Base-by-base conservation (phyloP, 2,113 vertebrate genomes). In the Clarias batrachus region DNA sequence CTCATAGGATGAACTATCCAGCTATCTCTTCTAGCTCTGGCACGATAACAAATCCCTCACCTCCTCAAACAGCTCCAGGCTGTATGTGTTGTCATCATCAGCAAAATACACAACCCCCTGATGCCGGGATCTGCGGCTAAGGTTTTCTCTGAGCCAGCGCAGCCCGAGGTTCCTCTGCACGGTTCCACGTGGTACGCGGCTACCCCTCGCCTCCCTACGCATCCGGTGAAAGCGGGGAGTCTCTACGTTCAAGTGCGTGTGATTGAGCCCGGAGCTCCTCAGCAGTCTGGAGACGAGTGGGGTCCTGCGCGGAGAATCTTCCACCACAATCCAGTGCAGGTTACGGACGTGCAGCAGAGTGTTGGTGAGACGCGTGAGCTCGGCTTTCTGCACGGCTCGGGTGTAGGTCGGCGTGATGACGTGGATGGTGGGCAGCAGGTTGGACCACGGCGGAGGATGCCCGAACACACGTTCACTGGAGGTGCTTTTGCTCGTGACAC, bases 31-130 rank as follows among this genome's bases (percentile, higher is more conserved):
- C 10, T 4, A 65, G 62, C 62, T 65, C n/a, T 11, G 25, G 62
- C 48, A n/a, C 62, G 12, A 30, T 8, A 27, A 78, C 13, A 57
- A 52, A 27, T 48, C 25, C 21, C 85, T 91, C 92, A 99, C 97
- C 96, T 99, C 98, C 87, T 99, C 97, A 92, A 99, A 99, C 88
- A 99, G 94, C 88, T 98, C 96, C 93, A 97, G 92, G 92, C 97
- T 98, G 91, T 99, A 99, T 0, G 97, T 97, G 92, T 99, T 99
- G 93, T 99, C 98, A 90, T 99, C 98, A 2, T 99, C 98, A 0
- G 97, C 98, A 92, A 99, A 99, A 90, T 99, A 99, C 60, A 99
- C 97, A 0, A 99, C 95, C 0, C 96, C 97, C 5, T 92, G 89
- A 89, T 95, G 95, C 1, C 93, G 94, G 17, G 87, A 91, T 0